Evolutionary conservation across 2,888 invertebrate species (phyloP), one percentile per base, ranked within the genome.

Genomic region (Dryomyza anilis): DNA sequence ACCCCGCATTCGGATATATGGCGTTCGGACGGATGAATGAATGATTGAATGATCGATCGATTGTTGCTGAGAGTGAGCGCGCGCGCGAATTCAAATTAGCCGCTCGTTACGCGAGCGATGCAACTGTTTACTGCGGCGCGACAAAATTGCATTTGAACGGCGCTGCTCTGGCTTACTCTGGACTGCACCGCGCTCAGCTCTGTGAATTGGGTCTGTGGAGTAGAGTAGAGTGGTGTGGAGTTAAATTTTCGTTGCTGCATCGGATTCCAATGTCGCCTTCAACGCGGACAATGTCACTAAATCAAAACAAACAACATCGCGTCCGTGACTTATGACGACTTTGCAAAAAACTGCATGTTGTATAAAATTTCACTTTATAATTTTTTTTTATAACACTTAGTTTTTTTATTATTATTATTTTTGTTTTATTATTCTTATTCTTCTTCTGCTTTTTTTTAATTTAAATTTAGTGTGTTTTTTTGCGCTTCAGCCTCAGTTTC

Each of bases 271-370:
- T 80, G 81, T 81, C 81, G 81, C 75, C 78, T 78, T 78, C 77
- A 76, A 72, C 73, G 71, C 75, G 74, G 73, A 73, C 76, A 77
- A 77, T 67, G 76, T 76, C 77, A 77, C 72, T 69, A 72, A 71
- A 73, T 73, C 71, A 74, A 70, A 73, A 72, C 65, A 71, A 70
- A 71, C 68, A 71, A 68, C 45, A 23, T 25, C 60, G 63, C 68
- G 78, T 76, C 81, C 82, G 76, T 81, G 82, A 81, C 80, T 81
- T 82, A 70, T 82, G 81, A 76, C 66, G 74, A 75, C 73, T 75
- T 78, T 72, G 81, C 79, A 79, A 72, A 77, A 80, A 74, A 71
- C 56, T 68, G 60, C 69, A 69, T 53, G 71, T 68, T 59, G 64
- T 65, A 66, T 66, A 64, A 61, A 67, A 67, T 71, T 70, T 68